phyloP scores from a whole-genome alignment of 2,797 vertebrate species.

The Poeciliopsis gracilis region DNA sequence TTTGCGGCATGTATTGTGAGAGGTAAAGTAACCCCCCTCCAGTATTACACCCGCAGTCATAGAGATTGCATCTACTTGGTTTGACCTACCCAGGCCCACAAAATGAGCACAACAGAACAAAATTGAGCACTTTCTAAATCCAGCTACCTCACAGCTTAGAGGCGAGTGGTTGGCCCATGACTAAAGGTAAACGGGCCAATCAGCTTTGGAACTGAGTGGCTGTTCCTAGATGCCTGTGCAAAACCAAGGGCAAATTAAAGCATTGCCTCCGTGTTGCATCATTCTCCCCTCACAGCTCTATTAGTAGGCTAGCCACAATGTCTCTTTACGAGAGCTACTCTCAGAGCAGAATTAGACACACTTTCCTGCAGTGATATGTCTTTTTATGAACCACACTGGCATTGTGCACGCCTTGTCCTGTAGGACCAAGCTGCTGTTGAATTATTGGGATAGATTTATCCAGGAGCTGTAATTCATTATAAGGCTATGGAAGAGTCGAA shows the following conservation, averaged over 20 bases:
- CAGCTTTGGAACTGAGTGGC: slow-evolving; percentile 70
- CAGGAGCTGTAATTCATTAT: slow-evolving; percentile 32
- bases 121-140: slow-evolving; percentile 70
- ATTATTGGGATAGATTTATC: slow-evolving; percentile 41
- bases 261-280: slow-evolving; percentile 85
- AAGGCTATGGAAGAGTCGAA: slow-evolving; percentile 33
- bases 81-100: slow-evolving; percentile 60
- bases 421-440: slow-evolving; percentile 50
- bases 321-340: slow-evolving; percentile 77
- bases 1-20: slow-evolving; percentile 16
- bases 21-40: neutral
- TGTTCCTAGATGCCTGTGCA: slow-evolving; percentile 77
- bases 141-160: slow-evolving; percentile 71
- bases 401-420: slow-evolving; percentile 63
- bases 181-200: slow-evolving; percentile 78
- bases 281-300: slow-evolving; percentile 81
- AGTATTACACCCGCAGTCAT: slow-evolving; percentile 47
- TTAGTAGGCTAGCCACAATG: slow-evolving; percentile 81
- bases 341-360: slow-evolving; percentile 75
- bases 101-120: slow-evolving; percentile 61
- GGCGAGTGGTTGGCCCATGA: slow-evolving; percentile 73
- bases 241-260: slow-evolving; percentile 80
- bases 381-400: slow-evolving; percentile 76
- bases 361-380: slow-evolving; percentile 76
- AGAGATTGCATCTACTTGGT: slow-evolving; percentile 58